Percentiles rank a stretch among this genome's conserved stretches.
Evolutionary conservation across 2,888 invertebrate species (phyloP).

Genomic region (Habrosyne pyritoides): DNA sequence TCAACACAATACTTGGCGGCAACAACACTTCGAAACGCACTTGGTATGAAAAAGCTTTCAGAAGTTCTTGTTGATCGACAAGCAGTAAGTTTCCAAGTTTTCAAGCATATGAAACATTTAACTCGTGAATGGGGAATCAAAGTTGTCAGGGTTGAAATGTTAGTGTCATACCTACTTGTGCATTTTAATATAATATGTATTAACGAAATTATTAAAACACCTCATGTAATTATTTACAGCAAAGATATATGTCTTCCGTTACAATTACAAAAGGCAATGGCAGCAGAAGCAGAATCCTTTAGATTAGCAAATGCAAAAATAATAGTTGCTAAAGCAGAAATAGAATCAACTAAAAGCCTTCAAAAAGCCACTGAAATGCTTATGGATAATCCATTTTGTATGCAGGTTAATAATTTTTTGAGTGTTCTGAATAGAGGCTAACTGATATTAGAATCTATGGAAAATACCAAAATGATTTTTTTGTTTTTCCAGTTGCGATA

Average conservation of each 20-base stretch:
- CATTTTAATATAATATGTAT: not conserved
- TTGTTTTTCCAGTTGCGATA: conserved; percentile 86
- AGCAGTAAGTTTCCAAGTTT: conserved; percentile 92
- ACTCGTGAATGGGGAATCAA: conserved; percentile 94
- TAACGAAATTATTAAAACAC: not conserved
- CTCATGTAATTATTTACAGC: conserved; percentile 26
- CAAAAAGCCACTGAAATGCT: conserved; percentile 86
- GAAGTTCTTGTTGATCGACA: conserved; percentile 94
- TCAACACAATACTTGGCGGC: conserved; percentile 90
- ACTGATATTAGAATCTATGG: too few relatives aligned
- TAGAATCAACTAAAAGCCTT: conserved; percentile 83
- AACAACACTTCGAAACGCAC: conserved; percentile 91
- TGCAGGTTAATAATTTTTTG: conserved; percentile 56
- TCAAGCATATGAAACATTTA: conserved; percentile 88
- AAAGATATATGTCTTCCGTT: conserved; percentile 58
- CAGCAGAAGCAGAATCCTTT: conserved; percentile 85
- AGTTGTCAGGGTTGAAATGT: conserved; percentile 95
- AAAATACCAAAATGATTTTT: conserved; percentile 38
- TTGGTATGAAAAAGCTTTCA: conserved; percentile 93
- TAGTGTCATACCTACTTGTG: conserved; percentile 71
- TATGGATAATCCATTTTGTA: conserved; percentile 78
- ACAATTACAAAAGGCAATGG: conserved; percentile 85
- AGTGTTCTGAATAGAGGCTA: not conserved
- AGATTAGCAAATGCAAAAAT: conserved; percentile 85
- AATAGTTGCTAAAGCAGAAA: conserved; percentile 86